Conservation (phyloP, 2,888 invertebrate species). For the Spodoptera picta region DNA sequence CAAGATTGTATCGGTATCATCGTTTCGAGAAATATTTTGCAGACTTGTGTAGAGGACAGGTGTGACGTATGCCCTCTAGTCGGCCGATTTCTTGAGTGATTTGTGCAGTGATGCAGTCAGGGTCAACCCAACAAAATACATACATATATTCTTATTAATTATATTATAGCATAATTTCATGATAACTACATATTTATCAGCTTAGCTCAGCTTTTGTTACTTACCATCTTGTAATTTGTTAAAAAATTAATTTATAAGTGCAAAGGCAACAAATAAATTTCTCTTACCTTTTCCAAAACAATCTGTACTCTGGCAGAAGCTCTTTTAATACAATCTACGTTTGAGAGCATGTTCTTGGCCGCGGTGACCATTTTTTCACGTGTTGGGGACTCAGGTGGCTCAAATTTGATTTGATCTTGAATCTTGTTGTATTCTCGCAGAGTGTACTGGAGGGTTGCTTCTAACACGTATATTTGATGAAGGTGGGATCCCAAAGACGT, state of each 20-base stretch:
- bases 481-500: slow-evolving; percentile 86
- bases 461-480: slow-evolving; percentile 89
- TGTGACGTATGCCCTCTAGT: not conserved
- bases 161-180: no score
- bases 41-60: not conserved
- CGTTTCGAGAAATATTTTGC: no score
- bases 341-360: slow-evolving; percentile 67
- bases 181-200: no score
- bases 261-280: not conserved
- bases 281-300: slow-evolving; percentile 71
- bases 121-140: no score
- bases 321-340: slow-evolving; percentile 70
- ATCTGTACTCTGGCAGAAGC: slow-evolving; percentile 72
- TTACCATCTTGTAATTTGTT: no score
- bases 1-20: no score
- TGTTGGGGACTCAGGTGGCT: slow-evolving; percentile 75
- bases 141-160: no score
- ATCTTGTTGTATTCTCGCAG: slow-evolving; percentile 76
- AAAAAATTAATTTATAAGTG: no score
- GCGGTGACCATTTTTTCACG: slow-evolving; percentile 62
- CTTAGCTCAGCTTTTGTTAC: no score
- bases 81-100: no score
- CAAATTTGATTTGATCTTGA: slow-evolving; percentile 73
- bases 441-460: slow-evolving; percentile 88
- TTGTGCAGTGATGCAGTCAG: no score